A percentile compares a stretch with the other conserved stretches of the same genome.
Conservation (phyloP, 1,140 invertebrate genomes). For the Drosophila quadrilineata region DNA sequence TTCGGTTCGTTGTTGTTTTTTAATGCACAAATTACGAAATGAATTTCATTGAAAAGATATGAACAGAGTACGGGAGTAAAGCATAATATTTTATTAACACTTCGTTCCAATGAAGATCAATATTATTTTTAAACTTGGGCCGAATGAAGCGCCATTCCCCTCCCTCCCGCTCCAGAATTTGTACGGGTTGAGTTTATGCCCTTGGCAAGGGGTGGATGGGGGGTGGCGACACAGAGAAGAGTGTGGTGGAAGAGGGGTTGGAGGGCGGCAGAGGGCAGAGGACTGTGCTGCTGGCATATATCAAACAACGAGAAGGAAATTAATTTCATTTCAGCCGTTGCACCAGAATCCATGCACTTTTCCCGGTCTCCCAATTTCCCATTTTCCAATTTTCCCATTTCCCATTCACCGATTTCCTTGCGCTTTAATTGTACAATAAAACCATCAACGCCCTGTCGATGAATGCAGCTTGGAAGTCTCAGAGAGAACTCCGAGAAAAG, state of each 20-base stretch:
- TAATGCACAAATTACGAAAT: constrained; percentile 56
- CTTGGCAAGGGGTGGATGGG: not conserved
- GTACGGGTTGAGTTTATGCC: constrained; percentile 26
- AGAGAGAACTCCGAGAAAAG: too few species aligned
- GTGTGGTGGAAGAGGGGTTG: not conserved
- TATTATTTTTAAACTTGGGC: constrained; percentile 70
- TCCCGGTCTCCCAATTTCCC: too few species aligned
- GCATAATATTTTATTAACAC: constrained; percentile 76
- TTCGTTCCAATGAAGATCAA: constrained; percentile 76
- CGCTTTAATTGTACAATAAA: constrained; percentile 72
- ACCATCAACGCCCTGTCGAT: constrained; percentile 55
- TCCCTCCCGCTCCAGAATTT: too few species aligned
- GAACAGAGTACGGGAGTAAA: constrained; percentile 32
- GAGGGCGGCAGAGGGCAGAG: not conserved
- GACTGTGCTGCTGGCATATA: constrained; percentile 53
- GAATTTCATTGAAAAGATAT: constrained; percentile 54
- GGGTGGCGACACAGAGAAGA: not conserved
- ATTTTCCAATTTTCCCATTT: constrained; percentile 18
- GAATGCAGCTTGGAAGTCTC: not conserved
- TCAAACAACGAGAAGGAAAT: constrained; percentile 64
- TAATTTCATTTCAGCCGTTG: too few species aligned
- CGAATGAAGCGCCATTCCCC: constrained; percentile 46
- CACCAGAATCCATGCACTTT: too few species aligned
- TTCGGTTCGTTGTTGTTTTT: constrained; percentile 20
- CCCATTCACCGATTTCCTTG: constrained; percentile 8